A percentile compares a stretch with the other conserved stretches of the same genome.
Conservation (phyloP, 2,888 invertebrate species). For the Drosophila setosimentum region DNA sequence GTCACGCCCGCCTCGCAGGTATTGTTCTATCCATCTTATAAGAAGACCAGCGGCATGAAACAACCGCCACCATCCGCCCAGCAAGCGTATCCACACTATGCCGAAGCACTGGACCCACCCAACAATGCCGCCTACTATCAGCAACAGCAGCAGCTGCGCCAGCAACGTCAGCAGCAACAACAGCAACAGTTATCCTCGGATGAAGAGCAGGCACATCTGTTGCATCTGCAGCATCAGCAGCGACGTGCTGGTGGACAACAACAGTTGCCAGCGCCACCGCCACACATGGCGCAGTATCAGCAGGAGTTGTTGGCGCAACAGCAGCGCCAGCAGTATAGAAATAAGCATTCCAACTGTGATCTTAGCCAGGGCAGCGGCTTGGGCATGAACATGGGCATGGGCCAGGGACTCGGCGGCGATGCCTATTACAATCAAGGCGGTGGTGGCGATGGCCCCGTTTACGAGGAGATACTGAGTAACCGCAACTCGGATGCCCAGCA, state of each 20-base stretch:
- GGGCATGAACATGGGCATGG: slow-evolving; percentile 55
- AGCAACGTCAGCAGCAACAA: slow-evolving; percentile 72
- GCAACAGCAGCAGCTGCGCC: slow-evolving; percentile 69
- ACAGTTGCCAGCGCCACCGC: slow-evolving; percentile 73
- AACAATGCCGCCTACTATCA: slow-evolving; percentile 72
- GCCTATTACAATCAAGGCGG: slow-evolving; percentile 82
- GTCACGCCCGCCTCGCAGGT: slow-evolving; percentile 81
- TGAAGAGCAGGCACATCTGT: slow-evolving; percentile 82
- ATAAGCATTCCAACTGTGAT: slow-evolving; percentile 85
- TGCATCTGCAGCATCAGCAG: slow-evolving; percentile 79
- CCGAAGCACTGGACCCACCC: slow-evolving; percentile 82
- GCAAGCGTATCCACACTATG: slow-evolving; percentile 78
- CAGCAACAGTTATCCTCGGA: slow-evolving; percentile 83
- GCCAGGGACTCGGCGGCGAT: slow-evolving; percentile 64
- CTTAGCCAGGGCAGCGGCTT: slow-evolving; percentile 68
- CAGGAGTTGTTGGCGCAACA: slow-evolving; percentile 67
- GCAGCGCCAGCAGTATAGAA: slow-evolving; percentile 79
- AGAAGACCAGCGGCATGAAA: slow-evolving; percentile 77
- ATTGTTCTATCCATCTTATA: slow-evolving; percentile 84
- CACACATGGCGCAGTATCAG: slow-evolving; percentile 77
- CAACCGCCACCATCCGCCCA: slow-evolving; percentile 50
- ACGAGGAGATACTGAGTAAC: slow-evolving; percentile 84
- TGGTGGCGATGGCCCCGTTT: slow-evolving; percentile 82
- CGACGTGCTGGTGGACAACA: slow-evolving; percentile 72
- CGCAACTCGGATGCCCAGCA: slow-evolving; percentile 83